Conservation (phyloP, 2,113 vertebrate genomes). For the Cyanoderma ruficeps region DNA sequence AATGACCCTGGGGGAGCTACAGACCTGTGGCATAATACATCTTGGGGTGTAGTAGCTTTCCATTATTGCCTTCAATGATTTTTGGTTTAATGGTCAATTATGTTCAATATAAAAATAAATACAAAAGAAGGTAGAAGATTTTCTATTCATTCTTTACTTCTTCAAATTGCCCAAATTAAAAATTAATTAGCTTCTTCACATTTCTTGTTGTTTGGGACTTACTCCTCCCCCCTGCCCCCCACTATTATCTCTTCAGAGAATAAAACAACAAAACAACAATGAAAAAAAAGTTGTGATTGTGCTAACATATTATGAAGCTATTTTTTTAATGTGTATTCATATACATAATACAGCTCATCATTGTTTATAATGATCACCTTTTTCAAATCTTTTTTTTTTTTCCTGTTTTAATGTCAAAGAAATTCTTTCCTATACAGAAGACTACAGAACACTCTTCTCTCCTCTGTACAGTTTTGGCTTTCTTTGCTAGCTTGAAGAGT, state of each 20-base stretch:
- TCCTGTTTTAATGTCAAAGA: neutral
- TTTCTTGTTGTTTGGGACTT: neutral
- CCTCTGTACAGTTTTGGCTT: neutral
- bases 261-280: neutral
- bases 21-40: neutral
- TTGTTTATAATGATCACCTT: neutral
- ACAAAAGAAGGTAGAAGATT: neutral
- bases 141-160: neutral
- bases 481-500: neutral
- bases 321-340: neutral
- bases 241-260: neutral
- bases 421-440: neutral
- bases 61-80: neutral
- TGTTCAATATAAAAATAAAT: neutral
- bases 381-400: neutral
- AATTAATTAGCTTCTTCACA: neutral
- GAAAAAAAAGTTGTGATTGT: neutral
- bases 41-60: neutral
- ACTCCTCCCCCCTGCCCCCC: accelerated
- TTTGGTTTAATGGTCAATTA: neutral
- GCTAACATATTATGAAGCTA: neutral
- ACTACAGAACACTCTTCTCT: neutral
- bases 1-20: neutral
- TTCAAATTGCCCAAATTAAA: neutral
- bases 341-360: neutral